phyloP scores from a whole-genome alignment of 2,888 invertebrate species.

The Polylopha cassiicola region DNA sequence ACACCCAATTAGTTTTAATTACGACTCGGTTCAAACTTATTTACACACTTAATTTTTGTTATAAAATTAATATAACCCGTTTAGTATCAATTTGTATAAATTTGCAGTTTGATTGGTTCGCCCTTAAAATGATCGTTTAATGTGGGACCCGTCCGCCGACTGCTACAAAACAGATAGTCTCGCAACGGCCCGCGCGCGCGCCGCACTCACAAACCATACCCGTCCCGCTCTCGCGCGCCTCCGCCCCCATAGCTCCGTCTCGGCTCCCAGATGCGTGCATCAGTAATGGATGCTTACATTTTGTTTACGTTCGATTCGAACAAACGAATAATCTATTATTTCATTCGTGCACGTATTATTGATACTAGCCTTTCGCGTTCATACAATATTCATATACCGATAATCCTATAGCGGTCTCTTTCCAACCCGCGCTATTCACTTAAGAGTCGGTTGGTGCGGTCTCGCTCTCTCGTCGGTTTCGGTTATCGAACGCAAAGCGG shows the following conservation, averaged over 20 bases:
- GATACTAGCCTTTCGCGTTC: slow-evolving; percentile 66
- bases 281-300: slow-evolving; percentile 73
- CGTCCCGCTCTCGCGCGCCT: slow-evolving; percentile 42
- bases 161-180: slow-evolving; percentile 69
- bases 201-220: slow-evolving; percentile 32
- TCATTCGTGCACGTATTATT: slow-evolving; percentile 77
- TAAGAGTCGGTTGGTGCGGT: slow-evolving; percentile 27
- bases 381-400: slow-evolving; percentile 64
- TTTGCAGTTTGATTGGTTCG: slow-evolving; percentile 76
- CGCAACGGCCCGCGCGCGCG: slow-evolving; percentile 31
- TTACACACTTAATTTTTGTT: slow-evolving; percentile 78
- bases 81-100: slow-evolving; percentile 78
- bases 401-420: slow-evolving; percentile 43
- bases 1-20: slow-evolving; percentile 76
- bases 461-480: slow-evolving; percentile 41
- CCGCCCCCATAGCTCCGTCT: slow-evolving; percentile 28
- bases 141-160: slow-evolving; percentile 70
- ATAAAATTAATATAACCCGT: slow-evolving; percentile 77
- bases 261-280: slow-evolving; percentile 46
- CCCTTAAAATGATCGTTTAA: slow-evolving; percentile 75
- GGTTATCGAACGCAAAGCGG: slow-evolving; percentile 48
- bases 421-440: slow-evolving; percentile 26
- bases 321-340: slow-evolving; percentile 78
- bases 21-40: slow-evolving; percentile 72
- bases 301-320: slow-evolving; percentile 76